Conservation (phyloP, 2,797 vertebrate genomes). For the Urocyon cinereoargenteus region DNA sequence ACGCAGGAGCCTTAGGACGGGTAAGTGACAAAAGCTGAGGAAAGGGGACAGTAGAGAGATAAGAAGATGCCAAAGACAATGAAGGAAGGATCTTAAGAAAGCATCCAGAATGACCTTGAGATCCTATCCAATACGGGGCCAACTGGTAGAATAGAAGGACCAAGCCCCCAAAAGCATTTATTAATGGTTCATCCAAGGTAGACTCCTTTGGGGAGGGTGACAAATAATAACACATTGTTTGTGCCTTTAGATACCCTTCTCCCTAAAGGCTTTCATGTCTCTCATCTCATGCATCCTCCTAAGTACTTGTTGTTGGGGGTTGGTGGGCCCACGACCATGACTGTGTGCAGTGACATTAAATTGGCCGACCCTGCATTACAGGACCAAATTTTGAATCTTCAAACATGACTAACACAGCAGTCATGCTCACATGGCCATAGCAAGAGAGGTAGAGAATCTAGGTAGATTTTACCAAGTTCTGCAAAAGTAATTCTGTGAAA, state of each 20-base stretch:
- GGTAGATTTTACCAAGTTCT: background rate
- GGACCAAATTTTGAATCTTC: slow-evolving; percentile 11
- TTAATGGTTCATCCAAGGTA: slow-evolving; percentile 28
- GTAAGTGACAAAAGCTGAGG: slow-evolving; percentile 32
- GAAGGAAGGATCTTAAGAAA: slow-evolving; percentile 4
- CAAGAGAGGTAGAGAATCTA: background rate
- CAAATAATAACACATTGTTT: background rate
- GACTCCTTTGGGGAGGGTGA: background rate
- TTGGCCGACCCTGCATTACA: background rate
- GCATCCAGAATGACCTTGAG: slow-evolving; percentile 16
- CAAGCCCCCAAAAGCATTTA: background rate
- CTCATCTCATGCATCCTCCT: background rate
- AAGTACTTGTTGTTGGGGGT: background rate
- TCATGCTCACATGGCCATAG: background rate
- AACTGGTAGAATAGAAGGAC: background rate
- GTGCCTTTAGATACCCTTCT: slow-evolving; percentile 17
- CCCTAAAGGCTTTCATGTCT: slow-evolving; percentile 4
- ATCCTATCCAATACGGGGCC: background rate
- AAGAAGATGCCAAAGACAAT: slow-evolving; percentile 27
- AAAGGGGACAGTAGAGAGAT: background rate
- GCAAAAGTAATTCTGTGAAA: slow-evolving; percentile 57
- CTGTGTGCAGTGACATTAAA: background rate
- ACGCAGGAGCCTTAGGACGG: slow-evolving; percentile 52
- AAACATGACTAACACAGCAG: background rate
- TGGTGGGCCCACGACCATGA: too few relatives aligned